These are phyloP conservation scores for Tolypeutes matacus DNA, from an alignment of 2,797 vertebrate genomes.

Conservation along the genomic window DNA sequence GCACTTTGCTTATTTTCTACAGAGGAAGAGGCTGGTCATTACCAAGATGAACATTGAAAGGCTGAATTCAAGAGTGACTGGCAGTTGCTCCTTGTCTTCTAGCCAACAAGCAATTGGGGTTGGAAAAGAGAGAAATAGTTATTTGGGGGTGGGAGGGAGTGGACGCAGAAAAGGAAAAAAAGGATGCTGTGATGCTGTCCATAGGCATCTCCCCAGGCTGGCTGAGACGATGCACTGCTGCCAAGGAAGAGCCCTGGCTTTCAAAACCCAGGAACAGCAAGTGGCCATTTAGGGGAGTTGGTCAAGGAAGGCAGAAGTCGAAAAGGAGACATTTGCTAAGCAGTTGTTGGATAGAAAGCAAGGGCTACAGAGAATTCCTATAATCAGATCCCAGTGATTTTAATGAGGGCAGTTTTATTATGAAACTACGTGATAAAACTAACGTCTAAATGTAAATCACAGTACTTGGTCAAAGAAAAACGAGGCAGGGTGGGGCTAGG, in stretches of 20 bases:
- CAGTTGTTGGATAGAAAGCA: neutral
- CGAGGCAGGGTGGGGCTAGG: neutral
- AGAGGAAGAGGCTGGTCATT: neutral
- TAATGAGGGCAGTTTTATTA: conserved; percentile 8
- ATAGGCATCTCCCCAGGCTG: neutral
- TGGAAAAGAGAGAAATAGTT: neutral
- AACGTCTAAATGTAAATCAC: conserved; percentile 1
- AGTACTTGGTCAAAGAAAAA: conserved; percentile 26
- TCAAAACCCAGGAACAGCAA: neutral
- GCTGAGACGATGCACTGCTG: neutral
- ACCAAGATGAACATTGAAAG: conserved; percentile 23
- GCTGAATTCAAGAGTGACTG: neutral
- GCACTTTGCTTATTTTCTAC: neutral
- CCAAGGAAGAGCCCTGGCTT: neutral
- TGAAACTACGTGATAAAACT: neutral
- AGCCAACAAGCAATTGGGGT: neutral
- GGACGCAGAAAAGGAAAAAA: neutral
- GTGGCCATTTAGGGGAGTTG: neutral
- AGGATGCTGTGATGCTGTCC: neutral
- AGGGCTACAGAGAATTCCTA: neutral
- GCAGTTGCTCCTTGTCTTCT: conserved; percentile 17
- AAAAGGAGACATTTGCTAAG: neutral
- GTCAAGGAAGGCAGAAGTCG: neutral
- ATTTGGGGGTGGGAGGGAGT: neutral
- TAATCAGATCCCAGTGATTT: neutral